Percentiles rank a stretch among this genome's conserved stretches.
These are phyloP conservation scores for Corythaixoides concolor DNA, from an alignment of 2,113 vertebrate genomes.

Conservation along the genomic window DNA sequence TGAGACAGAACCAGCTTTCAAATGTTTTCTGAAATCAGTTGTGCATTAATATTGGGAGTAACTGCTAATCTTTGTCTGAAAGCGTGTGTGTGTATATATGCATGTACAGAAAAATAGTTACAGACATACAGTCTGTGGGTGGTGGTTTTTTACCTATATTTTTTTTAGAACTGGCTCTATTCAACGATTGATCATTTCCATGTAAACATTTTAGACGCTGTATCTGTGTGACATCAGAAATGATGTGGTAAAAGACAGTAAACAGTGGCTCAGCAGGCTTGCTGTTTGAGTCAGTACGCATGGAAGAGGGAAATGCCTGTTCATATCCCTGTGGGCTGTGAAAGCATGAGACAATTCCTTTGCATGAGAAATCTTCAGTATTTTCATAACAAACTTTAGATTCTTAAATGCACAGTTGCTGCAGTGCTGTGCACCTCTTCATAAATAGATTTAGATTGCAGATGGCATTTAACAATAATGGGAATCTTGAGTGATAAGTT, in stretches of 20 bases:
- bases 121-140: not conserved
- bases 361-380: not conserved
- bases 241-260: not conserved
- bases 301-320: not conserved
- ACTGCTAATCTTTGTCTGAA: not conserved
- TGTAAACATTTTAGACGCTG: not conserved
- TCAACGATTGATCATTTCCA: not conserved
- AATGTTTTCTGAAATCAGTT: not conserved
- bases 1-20: not conserved
- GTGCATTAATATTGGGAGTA: not conserved
- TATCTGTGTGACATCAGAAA: not conserved
- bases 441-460: not conserved
- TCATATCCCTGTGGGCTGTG: not conserved
- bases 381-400: not conserved
- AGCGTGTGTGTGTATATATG: not conserved
- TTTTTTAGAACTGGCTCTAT: not conserved
- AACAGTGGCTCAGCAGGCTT: not conserved
- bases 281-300: fast-evolving
- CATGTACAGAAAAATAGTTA: not conserved
- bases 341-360: not conserved
- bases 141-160: fast-evolving
- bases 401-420: not conserved
- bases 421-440: not conserved
- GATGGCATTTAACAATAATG: not conserved
- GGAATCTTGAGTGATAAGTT: not conserved